A percentile compares a stretch with the other conserved stretches of the same genome.
Conservation (phyloP, 1,140 invertebrate species). For the Drosophila ohnishii region DNA sequence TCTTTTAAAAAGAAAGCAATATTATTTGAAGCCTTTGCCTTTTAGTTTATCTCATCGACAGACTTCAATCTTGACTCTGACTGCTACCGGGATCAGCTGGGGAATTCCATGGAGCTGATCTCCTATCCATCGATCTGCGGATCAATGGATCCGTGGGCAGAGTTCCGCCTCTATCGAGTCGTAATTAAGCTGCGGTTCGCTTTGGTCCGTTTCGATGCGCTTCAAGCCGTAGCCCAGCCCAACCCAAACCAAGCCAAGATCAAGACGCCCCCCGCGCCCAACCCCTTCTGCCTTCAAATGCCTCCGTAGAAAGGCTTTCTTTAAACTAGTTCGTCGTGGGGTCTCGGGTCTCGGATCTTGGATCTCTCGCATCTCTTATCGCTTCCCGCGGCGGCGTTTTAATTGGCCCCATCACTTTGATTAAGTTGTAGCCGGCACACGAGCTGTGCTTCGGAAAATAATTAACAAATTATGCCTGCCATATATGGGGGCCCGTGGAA, state of each 20-base stretch:
- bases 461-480: constrained; percentile 79
- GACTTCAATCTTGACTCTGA: constrained; percentile 14
- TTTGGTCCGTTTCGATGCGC: constrained; percentile 53
- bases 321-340: constrained; percentile 69
- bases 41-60: constrained; percentile 12
- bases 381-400: constrained; percentile 74
- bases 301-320: constrained; percentile 67
- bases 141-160: constrained; percentile 41
- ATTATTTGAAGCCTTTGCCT: background rate
- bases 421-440: constrained; percentile 73
- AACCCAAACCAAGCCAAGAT: constrained; percentile 13
- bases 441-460: constrained; percentile 69
- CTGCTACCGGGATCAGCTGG: constrained; percentile 19
- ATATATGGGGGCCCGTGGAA: constrained; percentile 60
- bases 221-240: constrained; percentile 11
- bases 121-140: constrained; percentile 49
- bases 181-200: constrained; percentile 63
- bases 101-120: constrained; percentile 36
- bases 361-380: constrained; percentile 49
- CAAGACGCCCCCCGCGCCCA: background rate
- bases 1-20: too few relatives aligned
- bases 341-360: constrained; percentile 29
- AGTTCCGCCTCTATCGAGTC: constrained; percentile 35
- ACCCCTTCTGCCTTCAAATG: constrained; percentile 1
- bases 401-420: constrained; percentile 80